phyloP scores from a whole-genome alignment of 2,797 vertebrate species.

The Chelidonichthys spinosus region DNA sequence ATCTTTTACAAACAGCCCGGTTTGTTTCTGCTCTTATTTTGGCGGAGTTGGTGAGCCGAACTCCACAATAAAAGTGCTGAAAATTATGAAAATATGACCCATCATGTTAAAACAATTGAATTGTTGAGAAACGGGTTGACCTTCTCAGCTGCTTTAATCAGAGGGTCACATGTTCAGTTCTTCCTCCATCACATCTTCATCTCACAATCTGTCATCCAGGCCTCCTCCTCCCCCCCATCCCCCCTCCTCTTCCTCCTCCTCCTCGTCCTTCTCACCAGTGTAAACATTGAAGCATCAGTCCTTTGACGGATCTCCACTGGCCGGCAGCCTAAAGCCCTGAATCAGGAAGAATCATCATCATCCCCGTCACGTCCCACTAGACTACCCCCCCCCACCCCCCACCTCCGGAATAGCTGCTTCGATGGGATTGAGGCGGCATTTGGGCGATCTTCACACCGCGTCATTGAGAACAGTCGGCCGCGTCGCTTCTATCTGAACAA shows the following conservation, averaged over 20 bases:
- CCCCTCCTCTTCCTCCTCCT: constrained; percentile 33
- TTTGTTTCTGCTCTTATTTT: neutral
- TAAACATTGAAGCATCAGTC: constrained; percentile 68
- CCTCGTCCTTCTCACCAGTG: constrained; percentile 57
- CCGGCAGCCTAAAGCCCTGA: constrained; percentile 73
- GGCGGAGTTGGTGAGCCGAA: neutral
- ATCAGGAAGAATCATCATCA: constrained; percentile 74
- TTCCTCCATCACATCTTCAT: too few species aligned
- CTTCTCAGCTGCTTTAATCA: too few species aligned
- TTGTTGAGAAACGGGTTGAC: too few species aligned
- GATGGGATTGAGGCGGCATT: constrained; percentile 46
- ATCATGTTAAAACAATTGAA: too few species aligned
- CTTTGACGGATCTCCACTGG: constrained; percentile 64
- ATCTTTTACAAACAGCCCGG: neutral
- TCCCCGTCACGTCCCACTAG: constrained; percentile 78
- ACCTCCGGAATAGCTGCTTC: constrained; percentile 50
- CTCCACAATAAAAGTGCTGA: neutral
- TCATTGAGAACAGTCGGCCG: constrained; percentile 36
- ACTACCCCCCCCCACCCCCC: constrained; percentile 30
- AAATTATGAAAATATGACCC: too few species aligned
- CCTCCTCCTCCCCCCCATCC: constrained; percentile 49
- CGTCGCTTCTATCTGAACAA: too few species aligned
- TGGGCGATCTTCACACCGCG: constrained; percentile 22
- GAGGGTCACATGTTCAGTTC: too few species aligned
- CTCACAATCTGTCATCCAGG: too few species aligned